phyloP scores from a whole-genome alignment of 2,797 vertebrate genomes.

The Myotis findleyi region DNA sequence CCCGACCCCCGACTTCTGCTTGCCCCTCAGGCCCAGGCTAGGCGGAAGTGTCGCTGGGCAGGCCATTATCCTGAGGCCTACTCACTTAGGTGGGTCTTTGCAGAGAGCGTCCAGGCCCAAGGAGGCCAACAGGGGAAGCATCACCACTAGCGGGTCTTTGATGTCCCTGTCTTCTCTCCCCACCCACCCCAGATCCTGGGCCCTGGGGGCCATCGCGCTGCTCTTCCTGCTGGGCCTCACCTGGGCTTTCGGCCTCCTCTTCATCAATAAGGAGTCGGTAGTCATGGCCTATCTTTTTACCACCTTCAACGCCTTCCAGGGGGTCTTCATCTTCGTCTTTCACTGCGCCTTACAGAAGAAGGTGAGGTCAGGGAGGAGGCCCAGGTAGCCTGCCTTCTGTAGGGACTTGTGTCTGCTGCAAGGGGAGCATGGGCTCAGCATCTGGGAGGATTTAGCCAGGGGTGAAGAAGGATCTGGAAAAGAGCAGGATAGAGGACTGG shows the following conservation, averaged over 20 bases:
- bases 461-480: background rate
- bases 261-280: conserved; percentile 95
- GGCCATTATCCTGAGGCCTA: background rate
- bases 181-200: conserved; percentile 92
- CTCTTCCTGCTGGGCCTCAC: conserved; percentile 95
- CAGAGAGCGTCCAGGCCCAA: background rate
- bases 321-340: conserved; percentile 98
- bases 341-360: conserved; percentile 97
- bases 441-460: background rate
- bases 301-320: conserved; percentile 97
- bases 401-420: background rate
- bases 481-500: background rate
- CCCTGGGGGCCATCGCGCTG: conserved; percentile 93
- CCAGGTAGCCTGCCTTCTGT: background rate
- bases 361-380: conserved; percentile 83
- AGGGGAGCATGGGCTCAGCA: background rate
- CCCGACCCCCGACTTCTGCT: background rate
- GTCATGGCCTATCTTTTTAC: conserved; percentile 97
- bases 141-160: background rate
- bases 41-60: background rate
- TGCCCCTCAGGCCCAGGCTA: background rate
- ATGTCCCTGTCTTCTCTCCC: background rate
- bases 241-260: conserved; percentile 96
- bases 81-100: background rate
- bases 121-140: background rate